Percentiles rank a stretch among this genome's conserved stretches.
Conservation (phyloP, 2,888 invertebrate species). For the Automeris io region DNA sequence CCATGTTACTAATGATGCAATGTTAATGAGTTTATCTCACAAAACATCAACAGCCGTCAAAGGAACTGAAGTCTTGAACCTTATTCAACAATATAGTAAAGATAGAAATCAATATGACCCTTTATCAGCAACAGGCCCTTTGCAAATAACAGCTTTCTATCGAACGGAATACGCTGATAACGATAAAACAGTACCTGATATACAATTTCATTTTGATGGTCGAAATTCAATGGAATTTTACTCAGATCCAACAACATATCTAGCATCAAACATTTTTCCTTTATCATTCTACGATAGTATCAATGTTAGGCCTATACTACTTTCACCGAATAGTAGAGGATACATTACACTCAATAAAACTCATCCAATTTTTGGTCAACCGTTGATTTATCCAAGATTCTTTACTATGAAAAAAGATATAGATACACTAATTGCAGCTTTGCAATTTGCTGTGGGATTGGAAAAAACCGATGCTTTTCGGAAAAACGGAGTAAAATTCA, state of each 20-base stretch:
- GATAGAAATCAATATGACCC: constrained; percentile 47
- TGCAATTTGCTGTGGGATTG: constrained; percentile 74
- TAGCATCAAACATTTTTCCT: constrained; percentile 62
- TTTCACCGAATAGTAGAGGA: constrained; percentile 79
- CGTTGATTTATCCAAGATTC: constrained; percentile 83
- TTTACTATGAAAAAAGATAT: constrained; percentile 79
- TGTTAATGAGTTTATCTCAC: constrained; percentile 72
- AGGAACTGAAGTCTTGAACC: constrained; percentile 41
- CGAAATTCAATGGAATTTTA: constrained; percentile 72
- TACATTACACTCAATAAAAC: constrained; percentile 77
- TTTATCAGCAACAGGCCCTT: constrained; percentile 70
- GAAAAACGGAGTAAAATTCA: constrained; percentile 70
- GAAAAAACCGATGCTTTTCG: constrained; percentile 75
- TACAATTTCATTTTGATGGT: constrained; percentile 80
- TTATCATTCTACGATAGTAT: constrained; percentile 79
- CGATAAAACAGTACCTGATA: constrained; percentile 74
- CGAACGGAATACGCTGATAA: constrained; percentile 73
- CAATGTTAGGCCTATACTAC: constrained; percentile 77
- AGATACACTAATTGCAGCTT: constrained; percentile 76
- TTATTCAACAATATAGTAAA: constrained; percentile 51
- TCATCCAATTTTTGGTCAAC: constrained; percentile 82
- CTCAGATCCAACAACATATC: constrained; percentile 69
- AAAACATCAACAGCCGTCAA: constrained; percentile 61
- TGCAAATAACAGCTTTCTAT: constrained; percentile 77
- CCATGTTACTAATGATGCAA: constrained; percentile 75